phyloP scores from a whole-genome alignment of 2,888 invertebrate species.

The Galerucella nymphaeae region DNA sequence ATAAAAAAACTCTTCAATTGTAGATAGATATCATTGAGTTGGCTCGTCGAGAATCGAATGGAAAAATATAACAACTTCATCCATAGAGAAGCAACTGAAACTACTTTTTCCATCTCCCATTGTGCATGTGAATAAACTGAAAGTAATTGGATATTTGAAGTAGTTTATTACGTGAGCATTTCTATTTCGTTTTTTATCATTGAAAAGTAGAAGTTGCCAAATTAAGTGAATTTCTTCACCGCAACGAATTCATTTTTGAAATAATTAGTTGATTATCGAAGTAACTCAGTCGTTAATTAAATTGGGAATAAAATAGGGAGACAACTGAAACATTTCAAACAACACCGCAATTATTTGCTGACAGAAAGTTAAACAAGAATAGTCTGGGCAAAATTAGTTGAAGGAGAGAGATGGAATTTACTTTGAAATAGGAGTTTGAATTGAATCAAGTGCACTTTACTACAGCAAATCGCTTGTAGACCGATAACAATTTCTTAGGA shows the following conservation, averaged over 20 bases:
- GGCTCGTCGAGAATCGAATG: constrained; percentile 1
- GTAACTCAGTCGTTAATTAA: background rate
- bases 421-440: too few species aligned
- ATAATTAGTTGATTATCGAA: background rate
- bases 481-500: too few species aligned
- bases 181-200: constrained; percentile 17
- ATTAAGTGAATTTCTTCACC: background rate
- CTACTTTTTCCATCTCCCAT: constrained; percentile 23
- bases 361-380: too few species aligned
- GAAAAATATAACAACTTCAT: constrained; percentile 34
- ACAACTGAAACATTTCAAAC: too few species aligned
- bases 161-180: constrained; percentile 39
- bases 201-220: constrained; percentile 14
- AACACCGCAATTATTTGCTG: too few species aligned
- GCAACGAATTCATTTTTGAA: background rate
- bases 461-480: too few species aligned
- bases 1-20: constrained; percentile 23
- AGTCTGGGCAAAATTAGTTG: too few species aligned
- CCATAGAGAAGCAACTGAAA: constrained; percentile 24
- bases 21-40: constrained; percentile 16
- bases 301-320: too few species aligned
- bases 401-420: too few species aligned
- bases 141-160: constrained; percentile 44
- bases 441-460: too few species aligned
- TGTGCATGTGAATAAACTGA: constrained; percentile 38